phyloP scores from a whole-genome alignment of 2,113 vertebrate genomes.

The Potamarius usumacintae region DNA sequence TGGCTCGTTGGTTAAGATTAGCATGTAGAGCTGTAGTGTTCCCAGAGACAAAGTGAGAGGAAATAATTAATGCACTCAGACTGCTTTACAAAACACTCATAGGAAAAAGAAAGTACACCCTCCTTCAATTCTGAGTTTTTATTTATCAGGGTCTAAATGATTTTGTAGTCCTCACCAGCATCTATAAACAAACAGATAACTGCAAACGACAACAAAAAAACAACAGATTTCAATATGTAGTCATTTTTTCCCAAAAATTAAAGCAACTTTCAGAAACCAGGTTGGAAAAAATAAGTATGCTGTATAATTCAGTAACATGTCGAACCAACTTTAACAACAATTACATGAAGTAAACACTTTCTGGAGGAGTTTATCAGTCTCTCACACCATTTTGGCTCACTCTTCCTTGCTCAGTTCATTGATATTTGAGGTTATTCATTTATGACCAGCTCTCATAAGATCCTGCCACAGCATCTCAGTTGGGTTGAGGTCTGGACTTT shows the following conservation, averaged over 20 bases:
- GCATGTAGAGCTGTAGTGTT: background rate
- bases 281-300: background rate
- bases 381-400: background rate
- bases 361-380: no score
- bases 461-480: background rate
- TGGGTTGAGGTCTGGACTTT: background rate
- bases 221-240: no score
- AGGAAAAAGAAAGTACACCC: background rate
- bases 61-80: background rate
- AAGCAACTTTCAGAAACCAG: background rate
- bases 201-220: no score
- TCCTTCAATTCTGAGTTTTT: background rate
- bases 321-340: no score
- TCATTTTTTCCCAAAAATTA: background rate
- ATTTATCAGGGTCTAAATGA: background rate
- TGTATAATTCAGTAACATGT: no score
- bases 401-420: background rate
- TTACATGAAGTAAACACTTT: no score
- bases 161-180: background rate
- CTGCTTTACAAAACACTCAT: background rate
- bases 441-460: background rate
- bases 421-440: background rate
- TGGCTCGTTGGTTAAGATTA: background rate
- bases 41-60: background rate
- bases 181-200: no score